Evolutionary conservation across 1,140 invertebrate genomes (phyloP).

Genomic region (Drosophila erecta): DNA sequence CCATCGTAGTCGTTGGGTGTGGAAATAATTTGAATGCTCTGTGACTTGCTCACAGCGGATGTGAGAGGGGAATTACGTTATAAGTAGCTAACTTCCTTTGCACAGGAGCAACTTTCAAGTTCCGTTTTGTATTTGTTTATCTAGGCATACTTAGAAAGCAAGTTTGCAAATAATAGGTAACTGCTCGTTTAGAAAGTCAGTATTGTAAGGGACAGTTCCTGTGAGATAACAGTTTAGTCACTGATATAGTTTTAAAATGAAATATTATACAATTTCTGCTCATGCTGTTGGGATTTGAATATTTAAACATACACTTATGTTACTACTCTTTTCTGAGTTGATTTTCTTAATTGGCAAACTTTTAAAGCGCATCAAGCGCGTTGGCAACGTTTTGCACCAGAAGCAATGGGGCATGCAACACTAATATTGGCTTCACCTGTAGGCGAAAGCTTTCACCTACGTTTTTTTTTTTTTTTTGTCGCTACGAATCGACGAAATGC

Average conservation of each 20-base stretch:
- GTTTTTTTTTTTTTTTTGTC: no score
- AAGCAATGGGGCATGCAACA: neutral
- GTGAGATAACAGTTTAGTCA: no score
- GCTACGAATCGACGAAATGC: constrained; percentile 42
- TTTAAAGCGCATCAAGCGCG: neutral
- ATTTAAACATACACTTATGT: no score
- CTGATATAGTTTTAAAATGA: neutral
- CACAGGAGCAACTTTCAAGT: constrained; percentile 12
- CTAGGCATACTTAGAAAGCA: neutral
- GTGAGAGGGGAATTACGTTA: constrained; percentile 19
- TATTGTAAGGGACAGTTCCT: neutral
- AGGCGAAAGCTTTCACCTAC: neutral
- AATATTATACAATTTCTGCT: neutral
- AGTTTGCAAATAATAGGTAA: constrained; percentile 1
- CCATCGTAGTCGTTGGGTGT: constrained; percentile 52
- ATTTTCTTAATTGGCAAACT: neutral
- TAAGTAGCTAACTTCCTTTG: constrained; percentile 31
- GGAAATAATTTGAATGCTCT: constrained; percentile 70
- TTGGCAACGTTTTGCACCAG: neutral
- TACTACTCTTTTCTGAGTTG: neutral
- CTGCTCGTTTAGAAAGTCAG: constrained; percentile 6
- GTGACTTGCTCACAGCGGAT: constrained; percentile 36
- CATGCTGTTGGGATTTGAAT: no score
- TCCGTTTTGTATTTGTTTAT: constrained; percentile 20
- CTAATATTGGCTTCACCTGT: constrained; percentile 4